These are phyloP conservation scores for Epinephelus moara DNA, from an alignment of 2,113 vertebrate genomes.

Conservation along the genomic window DNA sequence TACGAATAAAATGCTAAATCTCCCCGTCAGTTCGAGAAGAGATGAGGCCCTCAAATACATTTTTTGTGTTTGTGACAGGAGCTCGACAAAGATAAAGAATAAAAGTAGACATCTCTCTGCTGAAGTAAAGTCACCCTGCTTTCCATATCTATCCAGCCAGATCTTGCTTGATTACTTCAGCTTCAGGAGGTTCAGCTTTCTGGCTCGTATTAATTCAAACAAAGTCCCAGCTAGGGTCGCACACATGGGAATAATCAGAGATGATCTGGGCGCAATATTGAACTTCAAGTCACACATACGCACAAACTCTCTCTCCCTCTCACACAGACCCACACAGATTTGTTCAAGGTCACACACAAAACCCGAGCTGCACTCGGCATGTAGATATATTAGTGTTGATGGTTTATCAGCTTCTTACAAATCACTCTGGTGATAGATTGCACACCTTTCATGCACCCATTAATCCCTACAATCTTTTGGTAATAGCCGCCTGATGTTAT, in stretches of 20 bases:
- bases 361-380: constrained; percentile 8
- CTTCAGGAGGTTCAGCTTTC: constrained; percentile 36
- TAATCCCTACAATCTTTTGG: constrained; percentile 46
- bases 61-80: constrained; percentile 31
- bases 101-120: constrained; percentile 11
- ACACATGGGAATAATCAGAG: constrained; percentile 77
- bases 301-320: constrained; percentile 25
- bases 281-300: constrained; percentile 43
- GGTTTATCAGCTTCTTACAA: constrained; percentile 56
- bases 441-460: constrained; percentile 39
- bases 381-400: constrained; percentile 40
- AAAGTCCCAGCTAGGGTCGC: constrained; percentile 49
- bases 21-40: constrained; percentile 23
- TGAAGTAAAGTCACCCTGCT: constrained; percentile 34
- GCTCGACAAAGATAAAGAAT: constrained; percentile 9
- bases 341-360: constrained; percentile 52
- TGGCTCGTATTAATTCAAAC: constrained; percentile 63
- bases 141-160: constrained; percentile 23
- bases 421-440: constrained; percentile 54
- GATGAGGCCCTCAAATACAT: constrained; percentile 10
- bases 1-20: constrained; percentile 67
- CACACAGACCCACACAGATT: not conserved
- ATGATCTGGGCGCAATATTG: constrained; percentile 56
- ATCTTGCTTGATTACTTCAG: constrained; percentile 58
- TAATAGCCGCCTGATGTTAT: constrained; percentile 53